These are phyloP conservation scores for Atrichornis clamosus DNA, from an alignment of 2,113 vertebrate genomes.

Conservation along the genomic window DNA sequence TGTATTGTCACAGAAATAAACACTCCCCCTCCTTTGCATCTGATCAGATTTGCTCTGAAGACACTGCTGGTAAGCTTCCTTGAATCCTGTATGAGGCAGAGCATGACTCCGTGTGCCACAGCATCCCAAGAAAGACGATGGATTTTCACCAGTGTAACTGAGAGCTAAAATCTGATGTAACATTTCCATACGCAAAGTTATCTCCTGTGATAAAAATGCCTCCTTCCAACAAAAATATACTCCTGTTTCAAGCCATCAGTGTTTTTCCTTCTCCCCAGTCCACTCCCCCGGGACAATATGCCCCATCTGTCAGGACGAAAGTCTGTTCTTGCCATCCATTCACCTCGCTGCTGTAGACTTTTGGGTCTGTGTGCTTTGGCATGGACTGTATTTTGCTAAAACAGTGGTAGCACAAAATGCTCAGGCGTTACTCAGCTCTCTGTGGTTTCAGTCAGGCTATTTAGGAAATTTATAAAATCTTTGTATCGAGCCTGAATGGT, in stretches of 20 bases:
- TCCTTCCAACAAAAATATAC: background rate
- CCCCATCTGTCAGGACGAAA: background rate
- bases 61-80: background rate
- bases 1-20: background rate
- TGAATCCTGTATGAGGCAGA: background rate
- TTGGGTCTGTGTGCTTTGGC: background rate
- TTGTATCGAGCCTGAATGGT: background rate
- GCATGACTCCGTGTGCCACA: fast-evolving
- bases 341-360: background rate
- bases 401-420: background rate
- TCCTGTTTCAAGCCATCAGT: background rate
- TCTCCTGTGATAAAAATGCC: background rate
- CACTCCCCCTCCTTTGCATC: background rate
- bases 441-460: background rate
- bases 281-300: background rate
- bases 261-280: background rate
- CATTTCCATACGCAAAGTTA: background rate
- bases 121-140: background rate
- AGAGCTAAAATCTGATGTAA: background rate
- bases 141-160: background rate
- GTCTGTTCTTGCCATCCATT: background rate
- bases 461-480: background rate
- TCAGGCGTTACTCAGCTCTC: background rate
- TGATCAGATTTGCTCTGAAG: background rate
- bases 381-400: background rate